Evolutionary conservation across 2,888 invertebrate species (phyloP), one percentile per base, ranked within the genome.

Genomic region (Saturnia pavonia): DNA sequence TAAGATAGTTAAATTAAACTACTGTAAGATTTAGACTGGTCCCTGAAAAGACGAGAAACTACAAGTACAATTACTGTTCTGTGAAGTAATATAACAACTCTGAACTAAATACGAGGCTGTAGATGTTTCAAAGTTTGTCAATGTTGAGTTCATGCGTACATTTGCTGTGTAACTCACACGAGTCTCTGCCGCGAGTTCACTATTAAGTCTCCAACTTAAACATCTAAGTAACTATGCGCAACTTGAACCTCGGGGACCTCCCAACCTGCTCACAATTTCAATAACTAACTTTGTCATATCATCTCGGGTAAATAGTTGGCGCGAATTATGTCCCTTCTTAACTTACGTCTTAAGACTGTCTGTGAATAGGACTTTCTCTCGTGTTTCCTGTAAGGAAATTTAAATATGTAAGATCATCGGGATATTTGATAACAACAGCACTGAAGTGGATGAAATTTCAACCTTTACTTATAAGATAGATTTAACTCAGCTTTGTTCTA

Each of bases 261-360:
- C 71, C 70, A 75, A 82, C 83, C 84, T 86, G 82, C 81, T 80
- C 81, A 84, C 84, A 82, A 82, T 85, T 85, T 83, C 84, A 85
- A 85, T 86, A 84, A 82, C 80, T 76, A 84, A 85, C 80, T 85
- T 83, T 77, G 77, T 81, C 81, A 76, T 80, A 79, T 77, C 74
- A 74, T 72, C 70, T 76, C 70, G 74, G 75, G 78, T 72, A 75
- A 82, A 82, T 81, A 79, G 78, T 77, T 25, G 34, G 45, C 65
- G 65, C 6, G n/a, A 27, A 67, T 67, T 67, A 67, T 25, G 25
- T 45, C 67, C 27, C n/a, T 43, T 45, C 43, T 25, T 67, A 67
- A 67, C 25, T 43, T 19, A 40, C 40, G 40, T n/a, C n/a, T 68
- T 34, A 11, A 51, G 40, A 65, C 9, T n/a, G n/a, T n/a, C 40